Base-by-base conservation (phyloP, 2,113 vertebrate species). In the Calonectris borealis region DNA sequence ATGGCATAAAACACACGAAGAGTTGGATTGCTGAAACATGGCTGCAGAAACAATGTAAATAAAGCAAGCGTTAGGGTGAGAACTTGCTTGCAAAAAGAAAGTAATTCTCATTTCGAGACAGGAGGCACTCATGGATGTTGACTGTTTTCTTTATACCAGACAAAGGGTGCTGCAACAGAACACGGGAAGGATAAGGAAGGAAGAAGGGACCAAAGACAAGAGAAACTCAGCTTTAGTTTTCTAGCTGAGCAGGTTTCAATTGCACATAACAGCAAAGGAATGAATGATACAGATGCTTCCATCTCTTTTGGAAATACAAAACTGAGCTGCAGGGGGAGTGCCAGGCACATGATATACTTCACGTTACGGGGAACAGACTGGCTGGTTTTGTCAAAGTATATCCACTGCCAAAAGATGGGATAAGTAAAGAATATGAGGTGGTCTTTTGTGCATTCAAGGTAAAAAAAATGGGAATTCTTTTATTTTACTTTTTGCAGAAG, bases 101-200 rank as follows among this genome's bases (percentile, higher is more conserved):
- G 22, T 2, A 31, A 69, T 58, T 60, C 88, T 96, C 96, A 99
- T 97, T 99, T 98, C 97, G 98, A 98, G 98, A 98, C 86, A 98
- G 97, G 92, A 98, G 98, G 97, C 98, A 99, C 97, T 98, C 97
- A 97, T 98, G 98, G 98, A 98, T 98, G 97, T 98, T 98, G 97
- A 98, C 96, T 98, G 90, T 98, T 98, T 98, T 98, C 97, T 98
- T 97, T 86, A 90, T 97, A 97, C 97, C 98, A 98, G 95, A 96
- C 97, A 98, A 98, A 96, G 55, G 8, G 32, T 38, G 19, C 54
- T 95, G 88, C 87, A 94, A 97, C 91, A 97, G 97, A 98, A 96
- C 78, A 96, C 70, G 93, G 94, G 88, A 91, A 87, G 49, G 14
- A 95, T 89, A 73, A 92, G 64, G 58, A 93, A 91, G 89, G 86